A percentile compares a stretch with the other conserved stretches of the same genome.
Evolutionary conservation across 2,888 invertebrate species (phyloP).

Genomic region (Hypsopygia costalis): DNA sequence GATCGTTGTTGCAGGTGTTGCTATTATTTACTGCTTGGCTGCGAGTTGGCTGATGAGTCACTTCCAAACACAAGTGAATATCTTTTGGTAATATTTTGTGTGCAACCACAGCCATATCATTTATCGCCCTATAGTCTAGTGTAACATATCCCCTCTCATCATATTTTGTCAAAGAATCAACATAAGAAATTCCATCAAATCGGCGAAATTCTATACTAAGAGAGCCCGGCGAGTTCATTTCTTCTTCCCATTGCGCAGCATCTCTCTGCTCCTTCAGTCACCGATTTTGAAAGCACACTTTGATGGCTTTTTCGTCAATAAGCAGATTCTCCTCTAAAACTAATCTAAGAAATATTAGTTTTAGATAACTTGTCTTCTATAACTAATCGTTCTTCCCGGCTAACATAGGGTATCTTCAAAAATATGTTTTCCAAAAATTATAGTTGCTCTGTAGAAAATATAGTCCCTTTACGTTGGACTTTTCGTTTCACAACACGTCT

Average conservation of each 20-base stretch:
- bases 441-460: conserved; percentile 87
- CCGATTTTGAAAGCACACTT: conserved; percentile 90
- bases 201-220: neutral
- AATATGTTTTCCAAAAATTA: conserved; percentile 87
- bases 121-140: conserved; percentile 39
- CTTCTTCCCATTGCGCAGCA: neutral
- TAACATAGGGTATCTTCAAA: conserved; percentile 83
- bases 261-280: conserved; percentile 83
- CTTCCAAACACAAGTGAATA: too few species aligned
- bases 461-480: conserved; percentile 84
- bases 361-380: too few species aligned
- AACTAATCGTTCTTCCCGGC: conserved; percentile 84
- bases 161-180: conserved; percentile 39
- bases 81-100: conserved; percentile 33
- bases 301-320: conserved; percentile 85
- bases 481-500: too few species aligned
- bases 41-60: too few species aligned
- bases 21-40: too few species aligned
- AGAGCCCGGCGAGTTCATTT: neutral
- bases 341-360: too few species aligned
- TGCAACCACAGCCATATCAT: conserved; percentile 35
- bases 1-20: too few species aligned
- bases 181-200: conserved; percentile 13
- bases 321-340: conserved; percentile 70
- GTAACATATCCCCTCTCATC: conserved; percentile 45